Percentiles rank a stretch among this genome's conserved stretches.
phyloP scores from a whole-genome alignment of 2,113 vertebrate species.

The Scolopax mira region DNA sequence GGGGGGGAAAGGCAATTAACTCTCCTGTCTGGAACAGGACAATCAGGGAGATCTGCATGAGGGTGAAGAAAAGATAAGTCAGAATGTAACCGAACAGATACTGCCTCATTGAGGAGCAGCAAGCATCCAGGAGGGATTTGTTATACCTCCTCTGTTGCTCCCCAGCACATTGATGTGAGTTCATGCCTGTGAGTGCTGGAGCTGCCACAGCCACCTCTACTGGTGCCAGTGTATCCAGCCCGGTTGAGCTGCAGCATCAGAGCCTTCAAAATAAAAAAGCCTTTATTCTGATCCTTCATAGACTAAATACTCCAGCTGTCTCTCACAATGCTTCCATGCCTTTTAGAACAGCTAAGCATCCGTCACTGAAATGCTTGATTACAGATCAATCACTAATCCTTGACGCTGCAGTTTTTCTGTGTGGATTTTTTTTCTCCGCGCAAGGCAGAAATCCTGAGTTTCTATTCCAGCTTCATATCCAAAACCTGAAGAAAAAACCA shows the following conservation, averaged over 20 bases:
- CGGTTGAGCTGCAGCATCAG: not conserved
- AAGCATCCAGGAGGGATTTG: not conserved
- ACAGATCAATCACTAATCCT: not conserved
- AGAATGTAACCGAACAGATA: not conserved
- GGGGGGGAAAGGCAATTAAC: not conserved
- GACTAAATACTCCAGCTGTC: not conserved
- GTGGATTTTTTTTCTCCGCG: not conserved
- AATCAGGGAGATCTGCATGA: rapidly evolving
- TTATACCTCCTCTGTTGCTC: rapidly evolving
- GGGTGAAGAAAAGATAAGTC: not conserved
- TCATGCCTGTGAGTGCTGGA: rapidly evolving
- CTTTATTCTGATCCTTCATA: not conserved
- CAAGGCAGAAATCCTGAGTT: not conserved
- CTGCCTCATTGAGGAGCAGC: not conserved
- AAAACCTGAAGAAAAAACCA: not conserved
- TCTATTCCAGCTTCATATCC: not conserved
- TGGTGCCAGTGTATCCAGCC: not conserved
- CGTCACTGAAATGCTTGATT: not conserved
- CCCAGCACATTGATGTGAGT: not conserved
- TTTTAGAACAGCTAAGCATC: not conserved
- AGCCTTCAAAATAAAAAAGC: not conserved
- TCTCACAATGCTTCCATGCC: not conserved
- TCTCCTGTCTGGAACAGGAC: not conserved
- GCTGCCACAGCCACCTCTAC: not conserved
- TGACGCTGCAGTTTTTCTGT: not conserved